Percentiles rank a stretch among this genome's conserved stretches.
Conservation (phyloP, 2,888 invertebrate genomes). For the Polydrusus tereticollis region DNA sequence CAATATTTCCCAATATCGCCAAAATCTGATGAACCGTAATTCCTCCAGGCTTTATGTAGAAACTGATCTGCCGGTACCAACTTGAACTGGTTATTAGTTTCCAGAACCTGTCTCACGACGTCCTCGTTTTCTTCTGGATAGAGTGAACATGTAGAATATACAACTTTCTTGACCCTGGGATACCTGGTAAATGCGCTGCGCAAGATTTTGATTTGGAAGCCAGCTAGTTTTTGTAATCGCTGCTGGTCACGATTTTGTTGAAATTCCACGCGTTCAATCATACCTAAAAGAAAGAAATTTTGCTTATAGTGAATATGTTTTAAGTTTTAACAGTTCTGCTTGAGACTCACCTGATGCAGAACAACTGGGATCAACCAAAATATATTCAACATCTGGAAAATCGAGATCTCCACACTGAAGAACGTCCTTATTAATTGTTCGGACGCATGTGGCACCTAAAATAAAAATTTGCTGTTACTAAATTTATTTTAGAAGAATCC, state of each 20-base stretch:
- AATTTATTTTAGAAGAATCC: not conserved
- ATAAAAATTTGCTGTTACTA: not conserved
- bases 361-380: constrained; percentile 97
- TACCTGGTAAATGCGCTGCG: constrained; percentile 88
- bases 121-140: constrained; percentile 93
- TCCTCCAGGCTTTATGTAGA: constrained; percentile 77
- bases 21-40: constrained; percentile 76
- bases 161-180: constrained; percentile 85
- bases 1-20: constrained; percentile 80
- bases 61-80: constrained; percentile 74
- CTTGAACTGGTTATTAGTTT: constrained; percentile 72
- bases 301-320: too few species aligned
- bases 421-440: constrained; percentile 79
- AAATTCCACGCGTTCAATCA: constrained; percentile 70
- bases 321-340: too few species aligned
- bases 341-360: constrained; percentile 90
- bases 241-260: constrained; percentile 57
- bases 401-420: constrained; percentile 74
- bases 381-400: constrained; percentile 83
- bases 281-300: constrained; percentile 71
- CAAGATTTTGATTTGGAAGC: constrained; percentile 86
- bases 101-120: constrained; percentile 82
- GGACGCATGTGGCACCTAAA: constrained; percentile 76
- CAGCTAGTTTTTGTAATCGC: constrained; percentile 77
- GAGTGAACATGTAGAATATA: constrained; percentile 97